These are phyloP conservation scores for Silurus glanis DNA, from an alignment of 2,113 vertebrate genomes.

Conservation along the genomic window DNA sequence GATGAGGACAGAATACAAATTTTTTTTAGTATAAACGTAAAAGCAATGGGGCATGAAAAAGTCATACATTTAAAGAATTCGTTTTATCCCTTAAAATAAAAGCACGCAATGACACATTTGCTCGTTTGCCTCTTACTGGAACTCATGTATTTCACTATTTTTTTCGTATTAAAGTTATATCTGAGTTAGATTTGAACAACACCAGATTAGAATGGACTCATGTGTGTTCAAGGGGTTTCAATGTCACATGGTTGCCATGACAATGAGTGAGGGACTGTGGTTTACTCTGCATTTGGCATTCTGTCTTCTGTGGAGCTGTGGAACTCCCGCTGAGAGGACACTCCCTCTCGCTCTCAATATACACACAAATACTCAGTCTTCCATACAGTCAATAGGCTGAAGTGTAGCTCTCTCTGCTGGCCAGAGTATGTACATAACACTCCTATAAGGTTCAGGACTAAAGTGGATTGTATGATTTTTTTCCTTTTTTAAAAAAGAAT, in stretches of 20 bases:
- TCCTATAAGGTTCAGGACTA: background rate
- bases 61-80: background rate
- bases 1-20: background rate
- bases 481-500: background rate
- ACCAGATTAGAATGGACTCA: constrained; percentile 7
- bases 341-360: background rate
- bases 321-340: constrained; percentile 19
- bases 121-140: background rate
- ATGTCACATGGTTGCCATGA: constrained; percentile 44
- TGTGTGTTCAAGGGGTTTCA: constrained; percentile 22
- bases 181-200: constrained; percentile 14
- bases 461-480: background rate
- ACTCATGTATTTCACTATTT: constrained; percentile 18
- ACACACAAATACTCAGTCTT: constrained; percentile 2
- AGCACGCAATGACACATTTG: background rate
- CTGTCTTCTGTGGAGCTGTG: constrained; percentile 18
- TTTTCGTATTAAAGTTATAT: constrained; percentile 14
- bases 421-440: constrained; percentile 5
- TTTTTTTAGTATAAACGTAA: background rate
- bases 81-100: background rate
- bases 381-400: constrained; percentile 1
- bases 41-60: background rate
- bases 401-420: constrained; percentile 53
- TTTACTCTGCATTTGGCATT: constrained; percentile 41
- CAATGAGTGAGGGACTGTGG: constrained; percentile 17